Base-by-base conservation (phyloP, 2,797 vertebrate genomes). In the Mergus octosetaceus region DNA sequence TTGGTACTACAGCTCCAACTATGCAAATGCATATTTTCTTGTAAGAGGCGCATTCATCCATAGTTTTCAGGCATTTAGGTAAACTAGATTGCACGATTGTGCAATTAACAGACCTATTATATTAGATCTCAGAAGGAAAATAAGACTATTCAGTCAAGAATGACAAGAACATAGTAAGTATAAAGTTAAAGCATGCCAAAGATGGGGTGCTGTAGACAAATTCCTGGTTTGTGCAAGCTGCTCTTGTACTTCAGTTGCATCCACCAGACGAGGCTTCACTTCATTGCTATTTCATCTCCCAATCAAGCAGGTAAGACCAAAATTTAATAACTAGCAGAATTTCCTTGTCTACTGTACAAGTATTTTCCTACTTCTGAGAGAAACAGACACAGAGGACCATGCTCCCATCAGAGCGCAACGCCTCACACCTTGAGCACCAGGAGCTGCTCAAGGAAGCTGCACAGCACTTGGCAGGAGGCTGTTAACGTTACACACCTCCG, bases 391-490 rank as follows among this genome's bases (percentile, higher is more conserved):
- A 34, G n/a, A 60, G 30, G 27, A 41, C 70, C 19, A 2, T 2
- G 1, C 17, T 80, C 16, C 41, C 49, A 49, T 25, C 24, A 8
- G 49, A 49, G 49, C 24, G 1, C 47, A 49, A 25, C 7, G 4
- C 24, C 24, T 16, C 45, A 9, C 3, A 20, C 12, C 27, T 13
- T 2, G 3, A 17, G 61, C 61, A 77, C 57, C n/a, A 8, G 28
- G 19, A 24, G 5, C 22, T 11, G 10, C 53, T 9, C 53, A 10
- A 1, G 13, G 20, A 14, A 58, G 32, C 45, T 25, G 36, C 11
- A 6, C 0, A 5, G n/a, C 45, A 6, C 62, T 25, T 1, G 11
- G 16, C 60, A 39, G 20, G 13, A 34, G 32, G 9, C 0, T 3
- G 20, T 2, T 3, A 16, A 2, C 0, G 0, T 3, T 24, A 20